phyloP scores from a whole-genome alignment of 2,888 invertebrate genomes.

The Biston betularia region DNA sequence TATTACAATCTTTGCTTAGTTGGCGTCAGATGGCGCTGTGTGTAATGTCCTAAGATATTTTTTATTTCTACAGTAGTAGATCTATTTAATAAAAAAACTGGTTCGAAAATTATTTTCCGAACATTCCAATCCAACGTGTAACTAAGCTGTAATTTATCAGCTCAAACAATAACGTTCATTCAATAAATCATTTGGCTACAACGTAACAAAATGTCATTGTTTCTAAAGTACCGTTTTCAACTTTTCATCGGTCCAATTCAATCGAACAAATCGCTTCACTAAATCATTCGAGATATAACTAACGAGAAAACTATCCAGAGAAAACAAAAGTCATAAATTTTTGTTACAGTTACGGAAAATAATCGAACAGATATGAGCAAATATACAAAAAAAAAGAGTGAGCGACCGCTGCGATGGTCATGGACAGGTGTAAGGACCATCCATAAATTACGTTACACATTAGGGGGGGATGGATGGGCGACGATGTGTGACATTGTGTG shows the following conservation, averaged over 20 bases:
- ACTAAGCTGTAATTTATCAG: conserved; percentile 16
- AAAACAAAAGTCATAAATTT: conserved; percentile 61
- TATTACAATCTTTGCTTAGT: too few species aligned
- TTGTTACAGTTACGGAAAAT: not conserved
- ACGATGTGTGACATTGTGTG: too few species aligned
- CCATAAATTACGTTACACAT: too few species aligned
- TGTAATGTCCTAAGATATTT: too few species aligned
- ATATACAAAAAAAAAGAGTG: too few species aligned
- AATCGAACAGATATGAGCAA: not conserved
- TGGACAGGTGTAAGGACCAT: too few species aligned
- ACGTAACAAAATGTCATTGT: conserved; percentile 34
- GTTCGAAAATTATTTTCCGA: not conserved
- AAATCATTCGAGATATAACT: conserved; percentile 48
- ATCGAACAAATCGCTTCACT: conserved; percentile 48
- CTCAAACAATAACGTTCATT: conserved; percentile 13
- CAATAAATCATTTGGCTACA: conserved; percentile 19
- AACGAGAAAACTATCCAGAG: conserved; percentile 68
- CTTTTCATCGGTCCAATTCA: conserved; percentile 30
- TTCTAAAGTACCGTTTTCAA: conserved; percentile 32
- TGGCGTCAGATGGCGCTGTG: too few species aligned
- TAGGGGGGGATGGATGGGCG: too few species aligned
- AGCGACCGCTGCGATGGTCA: too few species aligned
- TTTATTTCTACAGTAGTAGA: too few species aligned
- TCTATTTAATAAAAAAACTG: not conserved
- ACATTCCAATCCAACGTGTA: not conserved